Conservation (phyloP, 2,113 vertebrate species). For the Scophthalmus maximus region DNA sequence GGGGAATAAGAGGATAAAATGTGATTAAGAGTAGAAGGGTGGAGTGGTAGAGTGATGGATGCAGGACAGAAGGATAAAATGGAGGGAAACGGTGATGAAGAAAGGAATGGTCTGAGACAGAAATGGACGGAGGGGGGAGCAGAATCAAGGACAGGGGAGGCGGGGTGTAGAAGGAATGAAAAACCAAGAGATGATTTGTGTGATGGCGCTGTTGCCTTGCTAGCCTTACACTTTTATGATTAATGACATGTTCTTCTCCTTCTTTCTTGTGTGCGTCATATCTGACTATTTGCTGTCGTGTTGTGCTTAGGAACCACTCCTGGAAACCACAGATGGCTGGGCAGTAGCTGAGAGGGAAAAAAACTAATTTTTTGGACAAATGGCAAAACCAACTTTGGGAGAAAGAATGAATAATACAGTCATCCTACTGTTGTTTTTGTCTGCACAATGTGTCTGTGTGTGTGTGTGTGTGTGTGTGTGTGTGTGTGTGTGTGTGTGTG, state of each 20-base stretch:
- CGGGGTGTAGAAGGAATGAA: slow-evolving; percentile 35
- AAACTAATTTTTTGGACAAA: background rate
- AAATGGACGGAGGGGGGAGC: slow-evolving; percentile 4
- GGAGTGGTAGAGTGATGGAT: slow-evolving; percentile 32
- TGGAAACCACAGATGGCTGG: slow-evolving; percentile 17
- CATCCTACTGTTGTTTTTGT: background rate
- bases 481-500: too few relatives aligned
- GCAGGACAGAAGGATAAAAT: slow-evolving; percentile 18
- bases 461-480: too few relatives aligned
- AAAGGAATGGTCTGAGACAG: background rate
- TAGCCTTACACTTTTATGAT: slow-evolving; percentile 60
- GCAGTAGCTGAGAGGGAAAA: background rate
- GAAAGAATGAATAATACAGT: background rate
- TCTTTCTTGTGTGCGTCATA: slow-evolving; percentile 7
- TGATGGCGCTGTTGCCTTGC: slow-evolving; percentile 40
- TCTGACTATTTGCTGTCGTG: slow-evolving; percentile 27
- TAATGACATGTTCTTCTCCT: slow-evolving; percentile 61
- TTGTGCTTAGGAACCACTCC: slow-evolving; percentile 34
- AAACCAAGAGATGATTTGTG: slow-evolving; percentile 43
- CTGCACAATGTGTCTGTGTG: too few relatives aligned
- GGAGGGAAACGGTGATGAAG: background rate
- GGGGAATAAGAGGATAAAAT: background rate
- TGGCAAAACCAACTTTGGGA: background rate
- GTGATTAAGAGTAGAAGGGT: slow-evolving; percentile 37
- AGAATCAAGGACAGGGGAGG: slow-evolving; percentile 8